Conservation (phyloP, 2,797 vertebrate species). For the Clarias platycephalus region DNA sequence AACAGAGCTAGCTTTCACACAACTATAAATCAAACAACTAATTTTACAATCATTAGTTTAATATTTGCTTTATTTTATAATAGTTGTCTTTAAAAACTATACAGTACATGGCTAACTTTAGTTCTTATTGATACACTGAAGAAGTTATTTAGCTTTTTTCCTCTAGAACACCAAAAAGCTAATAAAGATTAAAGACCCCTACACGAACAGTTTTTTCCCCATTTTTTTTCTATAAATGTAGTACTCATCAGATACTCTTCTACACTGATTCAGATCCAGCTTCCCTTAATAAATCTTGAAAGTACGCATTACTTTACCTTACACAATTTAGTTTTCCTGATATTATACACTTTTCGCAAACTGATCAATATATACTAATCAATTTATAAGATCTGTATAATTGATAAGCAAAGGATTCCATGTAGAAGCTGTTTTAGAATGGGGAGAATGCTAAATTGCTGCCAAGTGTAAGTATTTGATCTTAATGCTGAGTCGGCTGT, state of each 20-base stretch:
- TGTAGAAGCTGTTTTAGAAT: background rate
- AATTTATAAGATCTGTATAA: background rate
- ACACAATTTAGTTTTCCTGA: background rate
- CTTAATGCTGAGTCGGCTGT: background rate
- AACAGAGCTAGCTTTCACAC: background rate
- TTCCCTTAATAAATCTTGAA: background rate
- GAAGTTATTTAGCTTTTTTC: background rate
- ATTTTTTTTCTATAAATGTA: background rate
- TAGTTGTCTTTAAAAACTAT: background rate
- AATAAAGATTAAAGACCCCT: no score
- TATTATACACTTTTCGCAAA: background rate
- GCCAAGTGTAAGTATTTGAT: background rate
- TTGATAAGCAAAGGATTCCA: background rate
- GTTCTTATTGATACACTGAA: background rate
- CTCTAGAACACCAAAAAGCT: background rate
- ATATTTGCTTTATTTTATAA: background rate
- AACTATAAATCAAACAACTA: background rate
- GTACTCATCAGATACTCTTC: background rate
- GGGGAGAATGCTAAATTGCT: background rate
- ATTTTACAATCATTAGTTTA: background rate
- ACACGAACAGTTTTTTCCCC: background rate
- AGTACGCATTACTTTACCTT: background rate
- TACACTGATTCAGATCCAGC: background rate
- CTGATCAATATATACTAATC: background rate
- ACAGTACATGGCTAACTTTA: background rate